A percentile compares a stretch with the other conserved stretches of the same genome.
Evolutionary conservation across 2,797 vertebrate genomes (phyloP).

Genomic region (Manis pentadactyla): DNA sequence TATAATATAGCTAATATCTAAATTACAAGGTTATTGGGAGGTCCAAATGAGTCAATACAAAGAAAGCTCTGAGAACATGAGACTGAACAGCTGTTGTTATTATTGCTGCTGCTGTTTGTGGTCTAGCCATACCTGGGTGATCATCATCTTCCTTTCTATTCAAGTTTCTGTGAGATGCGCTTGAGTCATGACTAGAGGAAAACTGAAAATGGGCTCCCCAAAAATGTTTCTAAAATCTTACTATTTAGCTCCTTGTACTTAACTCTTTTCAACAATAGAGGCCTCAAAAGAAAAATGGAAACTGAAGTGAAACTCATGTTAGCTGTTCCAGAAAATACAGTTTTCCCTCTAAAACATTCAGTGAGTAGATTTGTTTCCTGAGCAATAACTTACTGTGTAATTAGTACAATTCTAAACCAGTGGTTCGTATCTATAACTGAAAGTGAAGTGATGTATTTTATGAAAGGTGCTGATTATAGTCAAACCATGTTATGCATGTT

Average conservation of each 20-base stretch:
- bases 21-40: neutral
- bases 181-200: neutral
- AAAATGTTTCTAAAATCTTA: constrained; percentile 14
- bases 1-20: neutral
- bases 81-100: neutral
- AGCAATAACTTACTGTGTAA: neutral
- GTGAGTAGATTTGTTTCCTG: constrained; percentile 12
- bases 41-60: neutral
- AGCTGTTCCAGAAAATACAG: neutral
- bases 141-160: neutral
- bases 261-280: neutral
- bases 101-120: neutral
- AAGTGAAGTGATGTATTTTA: neutral
- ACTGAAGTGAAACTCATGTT: constrained; percentile 14
- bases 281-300: neutral
- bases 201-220: neutral
- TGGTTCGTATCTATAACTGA: neutral
- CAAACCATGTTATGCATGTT: neutral
- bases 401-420: neutral
- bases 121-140: neutral
- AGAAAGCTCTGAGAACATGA: neutral
- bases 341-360: neutral
- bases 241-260: neutral
- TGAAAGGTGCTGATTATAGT: neutral
- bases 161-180: neutral